Conservation (phyloP, 1,140 invertebrate species). For the Carposina sasakii region DNA sequence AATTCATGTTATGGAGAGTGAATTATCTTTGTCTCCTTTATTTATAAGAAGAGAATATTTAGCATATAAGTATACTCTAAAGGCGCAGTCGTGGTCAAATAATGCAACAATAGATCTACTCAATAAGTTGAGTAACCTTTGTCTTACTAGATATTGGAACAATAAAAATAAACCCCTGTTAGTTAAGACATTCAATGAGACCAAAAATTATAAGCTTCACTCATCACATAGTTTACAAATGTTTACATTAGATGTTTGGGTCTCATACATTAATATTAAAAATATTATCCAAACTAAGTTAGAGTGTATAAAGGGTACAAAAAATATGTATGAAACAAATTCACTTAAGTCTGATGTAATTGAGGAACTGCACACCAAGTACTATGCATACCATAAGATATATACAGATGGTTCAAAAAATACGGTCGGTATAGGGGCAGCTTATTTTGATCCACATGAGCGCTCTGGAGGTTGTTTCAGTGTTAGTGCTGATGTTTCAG, state of each 20-base stretch:
- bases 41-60: background rate
- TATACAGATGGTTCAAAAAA: background rate
- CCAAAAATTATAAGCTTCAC: background rate
- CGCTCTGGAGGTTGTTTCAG: background rate
- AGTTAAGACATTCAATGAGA: background rate
- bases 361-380: background rate
- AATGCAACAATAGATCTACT: background rate
- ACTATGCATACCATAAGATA: background rate
- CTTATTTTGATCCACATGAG: background rate
- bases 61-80: background rate
- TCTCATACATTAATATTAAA: background rate
- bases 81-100: background rate
- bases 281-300: background rate
- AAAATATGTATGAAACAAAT: background rate
- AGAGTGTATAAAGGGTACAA: background rate
- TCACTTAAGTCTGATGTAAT: background rate
- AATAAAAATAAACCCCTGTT: background rate
- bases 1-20: background rate
- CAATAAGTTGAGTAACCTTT: background rate
- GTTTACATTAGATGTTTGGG: background rate
- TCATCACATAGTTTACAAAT: background rate
- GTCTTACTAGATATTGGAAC: background rate
- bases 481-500: constrained; percentile 9
- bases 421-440: background rate
- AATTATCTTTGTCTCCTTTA: background rate